Percentiles rank a stretch among this genome's conserved stretches.
Evolutionary conservation across 2,888 invertebrate genomes (phyloP).

Genomic region (Idaea dimidiata): DNA sequence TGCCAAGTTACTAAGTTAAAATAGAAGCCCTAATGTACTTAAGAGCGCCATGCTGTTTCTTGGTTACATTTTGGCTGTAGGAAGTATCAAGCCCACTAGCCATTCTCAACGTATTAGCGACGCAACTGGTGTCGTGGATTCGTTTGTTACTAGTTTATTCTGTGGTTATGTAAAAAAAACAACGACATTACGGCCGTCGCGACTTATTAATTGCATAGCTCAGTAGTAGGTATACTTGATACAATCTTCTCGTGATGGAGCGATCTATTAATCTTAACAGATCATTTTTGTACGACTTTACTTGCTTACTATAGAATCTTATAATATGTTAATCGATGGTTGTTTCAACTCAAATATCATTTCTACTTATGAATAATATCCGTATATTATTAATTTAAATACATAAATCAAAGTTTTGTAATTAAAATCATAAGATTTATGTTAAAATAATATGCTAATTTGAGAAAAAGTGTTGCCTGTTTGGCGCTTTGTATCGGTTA

Average conservation of each 20-base stretch:
- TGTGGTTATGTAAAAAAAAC: too few species aligned
- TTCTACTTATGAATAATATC: not conserved
- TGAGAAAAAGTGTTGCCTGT: not conserved
- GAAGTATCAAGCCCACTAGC: too few species aligned
- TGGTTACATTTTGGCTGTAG: too few species aligned
- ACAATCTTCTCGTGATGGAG: not conserved
- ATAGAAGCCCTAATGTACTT: too few species aligned
- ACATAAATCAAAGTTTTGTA: slow-evolving; percentile 1
- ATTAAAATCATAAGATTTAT: not conserved
- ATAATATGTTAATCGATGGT: not conserved
- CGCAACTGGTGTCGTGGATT: too few species aligned
- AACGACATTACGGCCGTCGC: too few species aligned
- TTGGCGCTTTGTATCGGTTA: not conserved
- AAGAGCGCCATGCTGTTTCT: too few species aligned
- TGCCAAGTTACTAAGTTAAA: too few species aligned
- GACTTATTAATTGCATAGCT: too few species aligned
- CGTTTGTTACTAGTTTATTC: too few species aligned
- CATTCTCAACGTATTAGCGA: too few species aligned
- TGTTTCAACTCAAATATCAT: not conserved
- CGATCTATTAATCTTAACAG: not conserved
- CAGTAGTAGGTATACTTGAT: too few species aligned
- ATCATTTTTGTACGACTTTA: not conserved
- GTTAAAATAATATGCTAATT: not conserved
- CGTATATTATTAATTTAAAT: not conserved
- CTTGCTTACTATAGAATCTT: not conserved